Evolutionary conservation across 2,113 vertebrate species (phyloP).

Genomic region (Anguilla rostrata): DNA sequence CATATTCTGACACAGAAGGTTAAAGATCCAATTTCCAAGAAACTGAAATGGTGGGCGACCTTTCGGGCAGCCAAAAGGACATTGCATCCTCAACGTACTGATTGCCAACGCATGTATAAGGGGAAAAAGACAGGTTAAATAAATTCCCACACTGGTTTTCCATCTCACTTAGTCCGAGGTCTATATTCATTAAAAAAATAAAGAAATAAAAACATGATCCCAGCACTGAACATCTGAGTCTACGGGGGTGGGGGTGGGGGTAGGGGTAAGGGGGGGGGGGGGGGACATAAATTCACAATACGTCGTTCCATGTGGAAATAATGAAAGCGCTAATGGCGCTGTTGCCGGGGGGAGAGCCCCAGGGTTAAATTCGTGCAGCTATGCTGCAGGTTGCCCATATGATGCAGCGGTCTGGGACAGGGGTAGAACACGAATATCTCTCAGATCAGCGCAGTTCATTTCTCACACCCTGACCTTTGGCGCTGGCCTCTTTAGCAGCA

Average conservation of each 20-base stretch:
- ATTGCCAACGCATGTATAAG: background rate
- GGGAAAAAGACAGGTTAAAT: background rate
- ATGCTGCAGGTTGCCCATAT: background rate
- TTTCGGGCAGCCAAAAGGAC: background rate
- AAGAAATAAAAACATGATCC: too few species aligned
- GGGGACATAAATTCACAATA: background rate
- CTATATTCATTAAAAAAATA: background rate
- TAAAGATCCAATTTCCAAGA: conserved; percentile 1
- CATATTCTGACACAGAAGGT: background rate
- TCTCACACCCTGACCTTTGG: background rate
- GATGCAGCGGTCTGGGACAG: background rate
- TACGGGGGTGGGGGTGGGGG: too few species aligned
- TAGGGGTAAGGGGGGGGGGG: too few species aligned
- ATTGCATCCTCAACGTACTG: background rate
- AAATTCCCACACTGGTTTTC: background rate
- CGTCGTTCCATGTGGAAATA: background rate
- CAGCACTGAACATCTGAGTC: too few species aligned
- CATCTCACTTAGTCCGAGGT: background rate
- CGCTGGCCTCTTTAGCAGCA: background rate
- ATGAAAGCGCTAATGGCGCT: background rate
- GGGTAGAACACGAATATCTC: background rate
- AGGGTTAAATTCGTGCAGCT: background rate
- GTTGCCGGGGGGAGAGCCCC: background rate
- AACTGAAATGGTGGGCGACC: background rate
- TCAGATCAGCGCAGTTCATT: background rate